Base-by-base conservation (phyloP, 1,140 invertebrate species). In the Aleiodes sp. region DNA sequence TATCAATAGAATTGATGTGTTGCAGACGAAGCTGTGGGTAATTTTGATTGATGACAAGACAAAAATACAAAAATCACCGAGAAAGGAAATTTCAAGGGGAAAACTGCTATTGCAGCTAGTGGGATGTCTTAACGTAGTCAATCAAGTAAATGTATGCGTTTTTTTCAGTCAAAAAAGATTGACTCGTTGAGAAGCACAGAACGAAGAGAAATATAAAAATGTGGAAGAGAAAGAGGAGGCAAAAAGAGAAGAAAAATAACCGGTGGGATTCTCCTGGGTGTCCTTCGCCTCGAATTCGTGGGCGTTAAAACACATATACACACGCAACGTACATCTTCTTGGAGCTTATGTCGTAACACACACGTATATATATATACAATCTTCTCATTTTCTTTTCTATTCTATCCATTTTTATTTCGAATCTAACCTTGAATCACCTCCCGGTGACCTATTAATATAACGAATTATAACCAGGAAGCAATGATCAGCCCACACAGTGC, bases 141-240 rank as follows among this genome's bases (percentile, higher is more conserved):
- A 66, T 66, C 64, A 66, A 66, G 64, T 31, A 66, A 66, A 66
- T 57, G 43, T 66, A 66, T 66, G 64, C 64, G 64, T 24, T 66
- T n/a, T 66, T 35, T 57, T 21, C 46, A 66, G 46, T 52, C 39
- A 43, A 43, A 66, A 66, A 57, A 66, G 46, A 66, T 66, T 66
- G 28, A 14, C 46, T 57, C 28, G 31, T 65, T 37, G 31, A 12
- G 57, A 35, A 66, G 31, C 52, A 57, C 35, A 21, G 52, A 33
- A 12, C 8, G 21, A 24, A 57, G 21, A 65, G 33, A 65, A 14
- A 41, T 26, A 6, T 28, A n/a, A 28, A 46, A 10, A 35, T 9
- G 19, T 33, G 19, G 14, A 31, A 8, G 39, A 24, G 8, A 21
- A 29, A 2, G 24, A 41, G 24, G 28, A 64, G 6, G 29, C 37